Base-by-base conservation (phyloP, 2,113 vertebrate species). In the Lanius ludovicianus region DNA sequence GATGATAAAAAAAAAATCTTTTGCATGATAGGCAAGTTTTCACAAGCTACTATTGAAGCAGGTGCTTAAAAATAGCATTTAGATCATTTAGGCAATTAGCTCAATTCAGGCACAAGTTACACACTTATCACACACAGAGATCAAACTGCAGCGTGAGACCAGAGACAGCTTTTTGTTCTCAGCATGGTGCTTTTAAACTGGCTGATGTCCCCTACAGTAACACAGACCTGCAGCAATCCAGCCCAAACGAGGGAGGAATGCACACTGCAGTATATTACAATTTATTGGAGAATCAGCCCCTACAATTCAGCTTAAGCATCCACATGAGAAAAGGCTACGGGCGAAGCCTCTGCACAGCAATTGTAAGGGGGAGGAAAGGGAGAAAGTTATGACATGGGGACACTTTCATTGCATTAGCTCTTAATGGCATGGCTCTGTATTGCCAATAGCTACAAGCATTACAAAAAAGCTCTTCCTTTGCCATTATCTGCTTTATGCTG, bases 211-310 rank as follows among this genome's bases (percentile, higher is more conserved):
- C 90, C 50, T 20, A 6, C 27, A 49, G 59, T 3, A 60, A 30
- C 62, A 37, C 24, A 47, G 56, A 47, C 1, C 52, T 67, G 69
- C 47, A 89, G 44, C 37, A 56, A 12, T 2, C 24, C 93, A 46
- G 64, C 60, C 30, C 65, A 24, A 41, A 13, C 19, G 18, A 42
- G 19, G 35, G 35, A 76, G 24, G 31, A 3, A 22, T 1, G 0
- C 13, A 60, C n/a, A 0, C 16, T 41, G 69, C 78, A 25, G 13
- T 25, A 14, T 0, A 2, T 20, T 24, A 49, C 35, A 22, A 30
- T 31, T 78, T 42, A 62, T 4, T 39, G 73, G 15, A 82, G 35
- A 74, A 83, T 25, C 44, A 46, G 71, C n/a, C 46, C 44, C 84
- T 39, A 4, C 50, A 47, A 22, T 12, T 42, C 56, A 44, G 2